Percentiles rank a stretch among this genome's conserved stretches.
Evolutionary conservation across 2,113 vertebrate genomes (phyloP).

Genomic region (Hoplias malabaricus): DNA sequence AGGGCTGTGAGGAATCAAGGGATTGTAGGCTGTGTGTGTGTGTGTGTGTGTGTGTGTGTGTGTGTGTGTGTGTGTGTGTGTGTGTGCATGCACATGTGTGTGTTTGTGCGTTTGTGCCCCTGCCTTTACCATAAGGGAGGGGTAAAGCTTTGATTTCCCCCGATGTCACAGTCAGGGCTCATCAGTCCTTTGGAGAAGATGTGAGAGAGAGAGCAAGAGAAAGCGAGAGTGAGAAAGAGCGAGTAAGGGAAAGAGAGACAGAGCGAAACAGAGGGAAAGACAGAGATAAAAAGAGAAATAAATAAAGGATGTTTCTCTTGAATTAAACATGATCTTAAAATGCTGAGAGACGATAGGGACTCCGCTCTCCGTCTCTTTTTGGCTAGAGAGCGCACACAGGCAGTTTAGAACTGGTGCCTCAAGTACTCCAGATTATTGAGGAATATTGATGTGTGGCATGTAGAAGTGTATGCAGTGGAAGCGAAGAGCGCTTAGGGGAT

Average conservation of each 20-base stretch:
- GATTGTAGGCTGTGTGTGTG: slow-evolving; percentile 21
- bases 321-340: slow-evolving; percentile 75
- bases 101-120: slow-evolving; percentile 1
- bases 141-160: slow-evolving; percentile 69
- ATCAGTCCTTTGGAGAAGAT: slow-evolving; percentile 60
- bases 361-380: slow-evolving; percentile 38
- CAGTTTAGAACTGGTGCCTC: slow-evolving; percentile 38
- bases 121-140: slow-evolving; percentile 40
- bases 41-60: background rate
- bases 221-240: slow-evolving; percentile 10
- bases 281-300: slow-evolving; percentile 51
- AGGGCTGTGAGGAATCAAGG: slow-evolving; percentile 20
- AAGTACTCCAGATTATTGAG: slow-evolving; percentile 42
- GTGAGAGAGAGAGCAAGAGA: slow-evolving; percentile 51
- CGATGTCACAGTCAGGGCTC: slow-evolving; percentile 64
- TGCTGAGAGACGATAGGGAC: slow-evolving; percentile 53
- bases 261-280: slow-evolving; percentile 26
- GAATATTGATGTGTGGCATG: slow-evolving; percentile 31
- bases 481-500: slow-evolving; percentile 35
- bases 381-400: slow-evolving; percentile 19
- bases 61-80: slow-evolving; percentile 24
- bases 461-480: slow-evolving; percentile 15
- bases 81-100: slow-evolving; percentile 8
- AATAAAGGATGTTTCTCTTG: slow-evolving; percentile 70
- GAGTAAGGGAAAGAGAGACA: slow-evolving; percentile 20